Conservation (phyloP, 2,113 vertebrate genomes). For the Phalacrocorax carbo region DNA sequence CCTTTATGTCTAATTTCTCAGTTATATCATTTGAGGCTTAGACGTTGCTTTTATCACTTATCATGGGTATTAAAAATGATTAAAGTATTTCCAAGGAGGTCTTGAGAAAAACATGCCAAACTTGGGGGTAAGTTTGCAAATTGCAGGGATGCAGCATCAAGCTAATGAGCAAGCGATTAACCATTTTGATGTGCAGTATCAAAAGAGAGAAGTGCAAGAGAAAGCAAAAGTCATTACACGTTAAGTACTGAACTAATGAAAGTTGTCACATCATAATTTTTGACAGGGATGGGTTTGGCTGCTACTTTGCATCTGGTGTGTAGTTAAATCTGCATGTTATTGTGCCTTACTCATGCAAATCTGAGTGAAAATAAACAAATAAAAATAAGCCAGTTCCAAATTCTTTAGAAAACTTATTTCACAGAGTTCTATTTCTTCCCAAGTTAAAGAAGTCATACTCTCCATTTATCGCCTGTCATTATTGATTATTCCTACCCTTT, state of each 20-base stretch:
- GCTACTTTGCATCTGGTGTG: neutral
- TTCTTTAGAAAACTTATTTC: neutral
- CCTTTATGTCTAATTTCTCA: neutral
- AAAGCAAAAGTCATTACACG: neutral
- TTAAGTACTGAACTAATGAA: neutral
- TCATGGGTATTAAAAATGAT: neutral
- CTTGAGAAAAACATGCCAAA: neutral
- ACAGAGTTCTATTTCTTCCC: neutral
- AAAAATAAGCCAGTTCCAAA: neutral
- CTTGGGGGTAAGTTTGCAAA: neutral
- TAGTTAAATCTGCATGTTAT: neutral
- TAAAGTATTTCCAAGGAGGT: neutral
- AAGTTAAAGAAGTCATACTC: neutral
- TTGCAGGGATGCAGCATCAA: neutral
- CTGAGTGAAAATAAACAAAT: neutral
- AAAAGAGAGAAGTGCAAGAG: neutral
- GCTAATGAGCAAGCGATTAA: neutral
- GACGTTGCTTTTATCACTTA: neutral
- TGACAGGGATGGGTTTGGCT: neutral
- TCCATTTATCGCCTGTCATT: constrained; percentile 2
- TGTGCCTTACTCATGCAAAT: neutral
- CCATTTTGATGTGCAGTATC: neutral
- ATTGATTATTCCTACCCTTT: neutral
- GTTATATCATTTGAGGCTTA: neutral
- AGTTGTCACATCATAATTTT: neutral